A percentile compares a stretch with the other conserved stretches of the same genome.
These are phyloP conservation scores for Apis florea DNA, from an alignment of 1,140 invertebrate species.

Conservation along the genomic window DNA sequence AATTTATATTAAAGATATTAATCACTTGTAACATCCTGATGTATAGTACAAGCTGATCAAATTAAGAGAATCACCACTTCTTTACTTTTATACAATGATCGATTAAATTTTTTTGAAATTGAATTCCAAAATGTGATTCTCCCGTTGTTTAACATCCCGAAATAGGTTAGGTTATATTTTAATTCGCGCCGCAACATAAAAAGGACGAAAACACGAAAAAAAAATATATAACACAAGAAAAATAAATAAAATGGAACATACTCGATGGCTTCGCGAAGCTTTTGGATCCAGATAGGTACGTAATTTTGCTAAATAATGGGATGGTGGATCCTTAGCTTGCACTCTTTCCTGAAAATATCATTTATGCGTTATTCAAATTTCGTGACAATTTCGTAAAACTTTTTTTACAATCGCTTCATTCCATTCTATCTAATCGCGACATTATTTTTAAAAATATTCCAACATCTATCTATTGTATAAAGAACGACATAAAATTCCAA, in stretches of 20 bases:
- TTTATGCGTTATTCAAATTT: neutral
- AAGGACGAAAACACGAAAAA: conserved; percentile 19
- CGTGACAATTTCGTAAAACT: too few species aligned
- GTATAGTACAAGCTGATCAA: neutral
- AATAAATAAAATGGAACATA: conserved; percentile 80
- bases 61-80: neutral
- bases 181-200: conserved; percentile 14
- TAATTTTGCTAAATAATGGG: conserved; percentile 96
- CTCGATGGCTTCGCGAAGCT: conserved; percentile 95
- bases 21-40: neutral
- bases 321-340: conserved; percentile 97
- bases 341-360: conserved; percentile 91
- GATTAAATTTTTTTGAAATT: neutral
- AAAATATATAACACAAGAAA: conserved; percentile 25
- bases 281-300: conserved; percentile 97
- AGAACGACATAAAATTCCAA: too few species aligned
- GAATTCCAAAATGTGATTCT: neutral
- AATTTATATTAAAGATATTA: neutral
- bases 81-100: neutral
- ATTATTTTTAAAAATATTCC: too few species aligned
- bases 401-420: too few species aligned
- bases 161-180: neutral
- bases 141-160: neutral
- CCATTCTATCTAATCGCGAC: too few species aligned
- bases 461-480: too few species aligned